phyloP scores from a whole-genome alignment of 2,113 vertebrate genomes.

The Elaphurus davidianus region DNA sequence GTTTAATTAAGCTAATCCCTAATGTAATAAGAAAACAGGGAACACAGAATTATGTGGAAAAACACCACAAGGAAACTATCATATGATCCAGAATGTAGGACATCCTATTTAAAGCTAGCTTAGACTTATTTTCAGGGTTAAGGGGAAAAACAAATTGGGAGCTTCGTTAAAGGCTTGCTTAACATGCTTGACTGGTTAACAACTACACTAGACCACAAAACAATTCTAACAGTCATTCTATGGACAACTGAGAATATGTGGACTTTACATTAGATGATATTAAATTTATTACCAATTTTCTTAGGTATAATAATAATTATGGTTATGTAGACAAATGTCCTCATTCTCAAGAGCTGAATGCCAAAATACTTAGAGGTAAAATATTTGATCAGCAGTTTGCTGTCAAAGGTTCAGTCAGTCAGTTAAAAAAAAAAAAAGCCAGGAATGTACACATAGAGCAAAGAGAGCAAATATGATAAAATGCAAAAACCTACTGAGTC shows the following conservation, averaged over 20 bases:
- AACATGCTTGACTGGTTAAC: not conserved
- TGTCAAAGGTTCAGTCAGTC: not conserved
- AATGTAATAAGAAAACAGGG: not conserved
- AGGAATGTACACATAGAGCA: not conserved
- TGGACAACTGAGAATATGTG: not conserved
- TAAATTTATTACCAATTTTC: not conserved
- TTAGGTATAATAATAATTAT: not conserved
- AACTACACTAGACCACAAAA: not conserved
- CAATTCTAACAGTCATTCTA: not conserved
- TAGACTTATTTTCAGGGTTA: not conserved
- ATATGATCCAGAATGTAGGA: not conserved
- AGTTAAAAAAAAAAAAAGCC: not conserved
- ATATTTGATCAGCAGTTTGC: not conserved
- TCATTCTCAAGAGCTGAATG: not conserved
- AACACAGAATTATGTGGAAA: not conserved
- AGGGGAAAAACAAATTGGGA: too few species aligned
- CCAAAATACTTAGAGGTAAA: slow-evolving; percentile 17
- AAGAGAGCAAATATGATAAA: not conserved
- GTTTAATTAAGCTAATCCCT: not conserved
- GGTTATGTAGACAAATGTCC: not conserved
- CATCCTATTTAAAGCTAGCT: not conserved
- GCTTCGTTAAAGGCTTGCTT: not conserved
- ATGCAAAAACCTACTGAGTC: not conserved
- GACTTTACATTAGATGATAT: not conserved
- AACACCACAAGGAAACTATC: not conserved